Evolutionary conservation across 2,797 vertebrate genomes (phyloP).

Genomic region (Cyprinodon diabolis): DNA sequence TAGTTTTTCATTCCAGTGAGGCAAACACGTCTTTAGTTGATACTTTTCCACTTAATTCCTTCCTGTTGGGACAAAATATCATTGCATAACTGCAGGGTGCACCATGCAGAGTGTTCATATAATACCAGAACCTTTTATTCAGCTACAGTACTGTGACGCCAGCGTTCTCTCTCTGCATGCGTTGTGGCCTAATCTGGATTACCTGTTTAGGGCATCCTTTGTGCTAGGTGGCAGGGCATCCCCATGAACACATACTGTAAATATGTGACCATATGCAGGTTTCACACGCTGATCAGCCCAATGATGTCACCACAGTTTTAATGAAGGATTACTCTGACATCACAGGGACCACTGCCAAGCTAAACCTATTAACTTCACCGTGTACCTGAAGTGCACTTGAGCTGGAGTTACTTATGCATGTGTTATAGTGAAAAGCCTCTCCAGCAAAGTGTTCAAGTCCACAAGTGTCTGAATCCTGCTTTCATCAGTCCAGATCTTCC

Average conservation of each 20-base stretch:
- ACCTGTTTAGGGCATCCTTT: slow-evolving; percentile 49
- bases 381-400: slow-evolving; percentile 60
- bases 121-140: slow-evolving; percentile 20
- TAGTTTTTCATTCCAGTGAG: neutral
- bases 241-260: slow-evolving; percentile 27
- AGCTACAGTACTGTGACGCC: slow-evolving; percentile 21
- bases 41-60: neutral
- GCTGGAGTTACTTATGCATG: slow-evolving; percentile 38
- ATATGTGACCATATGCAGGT: slow-evolving; percentile 39
- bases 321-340: slow-evolving; percentile 79
- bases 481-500: slow-evolving; percentile 31
- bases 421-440: slow-evolving; percentile 34
- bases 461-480: slow-evolving; percentile 4
- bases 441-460: slow-evolving; percentile 18
- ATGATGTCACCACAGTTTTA: slow-evolving; percentile 78
- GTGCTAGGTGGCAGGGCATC: slow-evolving; percentile 37
- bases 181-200: slow-evolving; percentile 64
- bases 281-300: slow-evolving; percentile 36
- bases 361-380: slow-evolving; percentile 76
- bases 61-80: slow-evolving; percentile 14
- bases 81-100: slow-evolving; percentile 17
- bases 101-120: slow-evolving; percentile 28
- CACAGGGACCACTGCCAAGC: slow-evolving; percentile 66
- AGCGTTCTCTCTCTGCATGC: slow-evolving; percentile 33
- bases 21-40: slow-evolving; percentile 3